A percentile compares a stretch with the other conserved stretches of the same genome.
phyloP scores from a whole-genome alignment of 2,888 invertebrate genomes.

The Pseudococcus viburni region DNA sequence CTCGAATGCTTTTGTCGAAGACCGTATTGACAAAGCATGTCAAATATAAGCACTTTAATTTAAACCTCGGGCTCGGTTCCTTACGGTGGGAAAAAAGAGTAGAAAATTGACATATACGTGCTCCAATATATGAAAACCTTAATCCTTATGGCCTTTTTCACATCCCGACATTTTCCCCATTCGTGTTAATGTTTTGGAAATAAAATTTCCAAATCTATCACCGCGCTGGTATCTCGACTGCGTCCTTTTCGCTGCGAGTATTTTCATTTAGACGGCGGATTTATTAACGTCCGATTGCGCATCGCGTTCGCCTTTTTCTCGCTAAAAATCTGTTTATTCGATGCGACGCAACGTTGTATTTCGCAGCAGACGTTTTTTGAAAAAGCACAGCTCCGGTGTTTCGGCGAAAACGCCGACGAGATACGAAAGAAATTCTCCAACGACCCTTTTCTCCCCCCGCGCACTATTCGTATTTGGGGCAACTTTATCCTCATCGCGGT shows the following conservation, averaged over 20 bases:
- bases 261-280: neutral
- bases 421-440: neutral
- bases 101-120: neutral
- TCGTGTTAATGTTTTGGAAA: slow-evolving; percentile 17
- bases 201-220: slow-evolving; percentile 9
- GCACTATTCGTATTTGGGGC: neutral
- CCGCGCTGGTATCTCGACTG: neutral
- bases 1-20: neutral
- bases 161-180: neutral
- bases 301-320: neutral
- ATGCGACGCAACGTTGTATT: neutral
- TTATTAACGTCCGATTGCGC: neutral
- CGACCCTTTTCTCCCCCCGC: neutral
- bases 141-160: slow-evolving; percentile 15
- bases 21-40: neutral
- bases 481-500: neutral
- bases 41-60: neutral
- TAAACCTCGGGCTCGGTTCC: neutral
- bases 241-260: neutral
- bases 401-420: neutral
- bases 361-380: neutral
- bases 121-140: neutral
- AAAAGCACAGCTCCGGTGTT: neutral
- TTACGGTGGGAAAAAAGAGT: neutral
- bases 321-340: neutral